Evolutionary conservation across 30 jellyfish, hydroid and myxozoan species (phyloP), one percentile per base, ranked within the genome.

Genomic region (Rhopilema esculentum): DNA sequence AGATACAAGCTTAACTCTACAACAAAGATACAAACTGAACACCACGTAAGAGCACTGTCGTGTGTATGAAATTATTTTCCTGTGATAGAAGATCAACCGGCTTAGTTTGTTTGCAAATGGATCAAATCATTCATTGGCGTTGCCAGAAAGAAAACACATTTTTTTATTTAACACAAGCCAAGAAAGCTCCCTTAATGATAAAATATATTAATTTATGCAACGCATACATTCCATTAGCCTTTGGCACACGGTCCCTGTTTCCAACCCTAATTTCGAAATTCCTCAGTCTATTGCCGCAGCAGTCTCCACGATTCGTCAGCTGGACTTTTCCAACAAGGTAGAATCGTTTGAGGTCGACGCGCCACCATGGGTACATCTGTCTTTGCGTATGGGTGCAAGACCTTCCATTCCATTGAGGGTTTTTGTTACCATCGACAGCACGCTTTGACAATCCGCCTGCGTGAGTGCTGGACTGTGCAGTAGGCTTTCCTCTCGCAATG

Each of bases 321-420:
- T 74, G 86, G 23, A 84, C 93, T 31, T 84, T 72, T 27, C 93
- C 93, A 16, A 84, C 93, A 32, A 68, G 77, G 87, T 84, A 84
- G 30, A 72, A 72, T 18, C 93, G 75, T 32, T 49, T 84, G 53
- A 84, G 83, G 32, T 84, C 93, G 64, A 84, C 93, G 18, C 93
- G 61, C 93, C 93, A 84, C 93, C 93, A 84, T 21, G 93, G 93
- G 66, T 84, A 70, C 80, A 77, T 77, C 48, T 84, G 93, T 49
- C 77, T 84, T 40, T 84, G 93, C 8, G 93, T 84, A 20, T 84
- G 93, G 8, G 93, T 84, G 27, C 93, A 84, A 4, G 87, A 72
- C 53, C 61, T 32, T 17, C 93, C 93, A 20, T 32, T 52, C 93
- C 93, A 84, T 49, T 84, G 62, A 4, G 93, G 75, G 77, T 72